Base-by-base conservation (phyloP, 2,797 vertebrate genomes). In the Gallirallus australis region DNA sequence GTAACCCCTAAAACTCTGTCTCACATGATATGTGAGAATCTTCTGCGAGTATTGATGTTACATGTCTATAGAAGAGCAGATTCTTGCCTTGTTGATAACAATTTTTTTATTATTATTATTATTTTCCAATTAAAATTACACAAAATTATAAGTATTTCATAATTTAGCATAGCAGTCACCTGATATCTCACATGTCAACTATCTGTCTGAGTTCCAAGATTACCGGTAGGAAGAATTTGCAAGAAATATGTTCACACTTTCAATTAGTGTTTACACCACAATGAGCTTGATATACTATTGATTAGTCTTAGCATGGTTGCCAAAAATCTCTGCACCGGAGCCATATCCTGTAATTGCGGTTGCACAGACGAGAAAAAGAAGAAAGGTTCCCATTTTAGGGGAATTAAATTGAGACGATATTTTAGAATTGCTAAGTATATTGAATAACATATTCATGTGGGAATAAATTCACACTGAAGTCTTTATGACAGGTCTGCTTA, bases 271-370 rank as follows among this genome's bases (percentile, higher is more conserved):
- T 96, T 94, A 91, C 42, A 93, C 54, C 40, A 65, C 75, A 64
- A 47, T 88, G 66, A 89, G 42, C 48, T 87, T 91, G 89, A 96
- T 92, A 76, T 66, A 40, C 25, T 95, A 95, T 96, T 89, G 95
- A 97, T 96, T 45, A 47, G 7, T 82, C 69, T 85, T 92, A 81
- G 33, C 15, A 65, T 54, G 25, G 13, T 90, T 96, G 96, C 94
- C 97, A 97, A 95, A 97, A 96, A 56, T 88, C 75, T 92, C 75
- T 96, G 60, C 81, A 64, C 63, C 59, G 76, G 42, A 93, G 35
- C 70, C 91, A 87, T 96, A 96, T 88, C 91, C 65, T 86, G 71
- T 96, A 97, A 95, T 90, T 95, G 45, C 18, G 66, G 52, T 86
- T 87, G 50, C 68, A 71, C 5, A 54, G 64, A 92, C 19, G 17